Base-by-base conservation (phyloP, 2,888 invertebrate species). In the Drosophila helvetica region DNA sequence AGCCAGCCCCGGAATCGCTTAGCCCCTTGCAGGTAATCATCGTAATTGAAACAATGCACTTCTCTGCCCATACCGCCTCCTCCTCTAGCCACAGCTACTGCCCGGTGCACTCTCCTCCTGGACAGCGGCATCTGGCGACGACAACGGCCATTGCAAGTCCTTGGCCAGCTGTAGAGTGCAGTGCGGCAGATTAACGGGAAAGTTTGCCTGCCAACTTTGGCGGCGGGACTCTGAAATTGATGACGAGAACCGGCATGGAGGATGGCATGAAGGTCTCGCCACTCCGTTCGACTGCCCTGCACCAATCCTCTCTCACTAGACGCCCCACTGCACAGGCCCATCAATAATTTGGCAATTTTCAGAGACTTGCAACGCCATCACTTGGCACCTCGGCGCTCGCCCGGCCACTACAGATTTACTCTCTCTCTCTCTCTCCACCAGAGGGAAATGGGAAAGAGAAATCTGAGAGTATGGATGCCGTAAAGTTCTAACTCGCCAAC, bases 21-120 rank as follows among this genome's bases (percentile, higher is more conserved):
- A 95, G 95, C 59, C 95, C 96, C 3, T 92, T 97, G 57, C 97
- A 97, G 95, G 97, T 66, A 78, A 79, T 60, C 62, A 65, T 45
- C 50, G 59, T 74, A 70, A 76, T 76, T 75, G 71, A 73, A 78
- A 65, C 53, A 64, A 65, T 64, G 52, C 55, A 30, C 17, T 51
- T 42, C 53, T 43, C 27, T 25, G 46, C n/a, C 45, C 48, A 61
- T 17, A 15, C 6, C n/a, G 42, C 38, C 22, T 19, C 52, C 9
- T 12, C 19, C 52, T 19, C n/a, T 33, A 17, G 52, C 54, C 43
- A 19, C 30, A 30, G 38, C 30, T 18, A 6, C 30, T 33, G 62
- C 19, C 59, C 27, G 25, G 10, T 25, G 50, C 50, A 27, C 50
- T 50, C 50, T 15, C 45, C 45, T 45, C 17, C 18, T 17, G n/a